phyloP scores from a whole-genome alignment of 2,888 invertebrate species.

The Bombylius major region DNA sequence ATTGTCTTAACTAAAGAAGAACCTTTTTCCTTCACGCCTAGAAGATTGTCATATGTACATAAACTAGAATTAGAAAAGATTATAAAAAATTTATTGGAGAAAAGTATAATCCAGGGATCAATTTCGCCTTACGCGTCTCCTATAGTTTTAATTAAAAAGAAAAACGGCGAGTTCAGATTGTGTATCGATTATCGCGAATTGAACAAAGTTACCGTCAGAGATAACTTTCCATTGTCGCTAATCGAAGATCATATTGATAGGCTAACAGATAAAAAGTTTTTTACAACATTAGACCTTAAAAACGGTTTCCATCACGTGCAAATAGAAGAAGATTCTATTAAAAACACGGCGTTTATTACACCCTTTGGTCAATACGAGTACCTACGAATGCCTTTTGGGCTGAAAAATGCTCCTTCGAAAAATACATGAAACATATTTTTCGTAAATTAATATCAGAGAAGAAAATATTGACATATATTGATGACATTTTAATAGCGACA shows the following conservation, averaged over 20 bases:
- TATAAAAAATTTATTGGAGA: conserved; percentile 1
- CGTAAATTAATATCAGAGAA: conserved; percentile 4
- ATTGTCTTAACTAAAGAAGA: neutral
- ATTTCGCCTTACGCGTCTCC: conserved; percentile 5
- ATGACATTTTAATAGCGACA: conserved; percentile 16
- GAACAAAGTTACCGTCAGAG: conserved; percentile 5
- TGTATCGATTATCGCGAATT: conserved; percentile 8
- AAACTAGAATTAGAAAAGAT: neutral
- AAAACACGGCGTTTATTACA: conserved; percentile 15
- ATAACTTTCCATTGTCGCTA: conserved; percentile 4
- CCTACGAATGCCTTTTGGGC: too few relatives aligned
- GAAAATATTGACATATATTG: conserved; percentile 15
- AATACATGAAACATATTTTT: conserved; percentile 14
- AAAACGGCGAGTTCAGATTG: conserved; percentile 2
- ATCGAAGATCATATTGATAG: conserved; percentile 6
- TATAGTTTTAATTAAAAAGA: conserved; percentile 9
- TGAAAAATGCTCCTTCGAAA: conserved; percentile 9
- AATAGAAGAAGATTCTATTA: conserved; percentile 13
- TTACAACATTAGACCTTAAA: conserved; percentile 11
- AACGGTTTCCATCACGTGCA: conserved; percentile 13
- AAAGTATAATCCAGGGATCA: conserved; percentile 3
- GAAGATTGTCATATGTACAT: conserved; percentile 12
- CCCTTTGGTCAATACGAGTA: conserved; percentile 14
- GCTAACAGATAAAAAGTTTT: conserved; percentile 11
- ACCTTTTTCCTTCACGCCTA: conserved; percentile 1